Evolutionary conservation across 2,113 vertebrate genomes (phyloP).

Genomic region (Callionymus lyra): DNA sequence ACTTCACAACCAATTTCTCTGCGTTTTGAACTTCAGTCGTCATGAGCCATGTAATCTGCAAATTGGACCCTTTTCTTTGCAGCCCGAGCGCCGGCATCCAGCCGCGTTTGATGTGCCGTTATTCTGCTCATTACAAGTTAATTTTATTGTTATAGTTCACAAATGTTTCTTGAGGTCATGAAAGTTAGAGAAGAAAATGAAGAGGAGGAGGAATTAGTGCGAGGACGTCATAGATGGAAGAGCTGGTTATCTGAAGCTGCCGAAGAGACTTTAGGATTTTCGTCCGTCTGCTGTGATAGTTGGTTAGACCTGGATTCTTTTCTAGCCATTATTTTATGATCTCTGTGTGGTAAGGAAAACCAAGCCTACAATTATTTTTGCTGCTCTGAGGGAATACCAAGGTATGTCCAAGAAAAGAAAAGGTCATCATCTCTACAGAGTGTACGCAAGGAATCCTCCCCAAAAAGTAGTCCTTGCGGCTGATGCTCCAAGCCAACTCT

Average conservation of each 20-base stretch:
- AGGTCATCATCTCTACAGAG: too few relatives aligned
- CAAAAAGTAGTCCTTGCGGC: too few relatives aligned
- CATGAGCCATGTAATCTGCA: slow-evolving; percentile 73
- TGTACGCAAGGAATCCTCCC: too few relatives aligned
- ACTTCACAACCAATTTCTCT: slow-evolving; percentile 70
- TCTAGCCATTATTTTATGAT: too few relatives aligned
- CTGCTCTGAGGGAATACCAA: too few relatives aligned
- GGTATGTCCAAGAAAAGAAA: too few relatives aligned
- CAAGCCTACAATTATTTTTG: too few relatives aligned
- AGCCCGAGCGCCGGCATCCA: slow-evolving; percentile 43
- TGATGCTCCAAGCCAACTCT: too few relatives aligned
- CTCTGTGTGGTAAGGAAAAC: too few relatives aligned
- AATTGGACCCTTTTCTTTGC: slow-evolving; percentile 65
- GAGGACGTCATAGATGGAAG: slow-evolving; percentile 30
- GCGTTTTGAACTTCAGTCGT: slow-evolving; percentile 71
- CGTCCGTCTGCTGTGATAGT: too few relatives aligned
- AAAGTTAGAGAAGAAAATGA: slow-evolving; percentile 64
- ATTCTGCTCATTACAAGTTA: slow-evolving; percentile 78
- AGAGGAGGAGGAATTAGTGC: slow-evolving; percentile 48
- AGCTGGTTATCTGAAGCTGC: slow-evolving; percentile 38
- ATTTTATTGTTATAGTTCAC: slow-evolving; percentile 76
- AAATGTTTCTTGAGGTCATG: slow-evolving; percentile 71
- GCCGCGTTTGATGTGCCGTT: slow-evolving; percentile 71
- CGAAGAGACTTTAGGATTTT: too few relatives aligned
- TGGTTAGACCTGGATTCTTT: too few relatives aligned